These are phyloP conservation scores for Chymomyza fuscimana DNA, from an alignment of 2,888 invertebrate genomes.

Conservation along the genomic window DNA sequence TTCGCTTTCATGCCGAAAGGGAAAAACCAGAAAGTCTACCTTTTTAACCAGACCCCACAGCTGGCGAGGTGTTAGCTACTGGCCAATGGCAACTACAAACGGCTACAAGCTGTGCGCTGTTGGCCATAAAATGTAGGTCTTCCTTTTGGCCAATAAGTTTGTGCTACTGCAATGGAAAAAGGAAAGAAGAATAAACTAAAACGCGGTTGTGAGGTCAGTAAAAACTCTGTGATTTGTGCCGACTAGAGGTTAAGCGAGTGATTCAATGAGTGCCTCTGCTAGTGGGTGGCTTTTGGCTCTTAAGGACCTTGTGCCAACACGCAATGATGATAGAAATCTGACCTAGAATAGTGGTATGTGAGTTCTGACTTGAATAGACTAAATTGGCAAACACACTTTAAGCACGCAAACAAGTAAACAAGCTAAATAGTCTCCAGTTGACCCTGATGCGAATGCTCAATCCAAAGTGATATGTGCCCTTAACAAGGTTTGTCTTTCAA, in stretches of 20 bases:
- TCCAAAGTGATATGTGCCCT: background rate
- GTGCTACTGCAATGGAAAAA: constrained; percentile 24
- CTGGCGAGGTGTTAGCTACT: constrained; percentile 51
- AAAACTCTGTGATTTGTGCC: background rate
- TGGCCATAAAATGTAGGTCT: constrained; percentile 48
- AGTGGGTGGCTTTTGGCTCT: background rate
- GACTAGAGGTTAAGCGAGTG: background rate
- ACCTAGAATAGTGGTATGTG: background rate
- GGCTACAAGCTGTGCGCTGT: constrained; percentile 15
- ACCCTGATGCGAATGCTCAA: background rate
- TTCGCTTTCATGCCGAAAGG: constrained; percentile 62
- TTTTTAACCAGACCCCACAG: constrained; percentile 43
- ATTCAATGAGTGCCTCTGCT: background rate
- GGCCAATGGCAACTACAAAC: constrained; percentile 32
- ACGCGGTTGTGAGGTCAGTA: constrained; percentile 19
- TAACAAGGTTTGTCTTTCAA: background rate
- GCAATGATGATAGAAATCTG: constrained; percentile 7
- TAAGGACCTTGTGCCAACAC: constrained; percentile 9
- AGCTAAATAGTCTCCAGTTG: background rate
- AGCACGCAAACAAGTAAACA: background rate
- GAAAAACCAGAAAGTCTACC: no score
- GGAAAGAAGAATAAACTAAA: constrained; percentile 5
- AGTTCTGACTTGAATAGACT: background rate
- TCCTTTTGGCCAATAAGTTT: constrained; percentile 37
- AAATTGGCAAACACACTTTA: background rate